A percentile compares a stretch with the other conserved stretches of the same genome.
Evolutionary conservation across 2,113 vertebrate species (phyloP).

Genomic region (Scalopus aquaticus): DNA sequence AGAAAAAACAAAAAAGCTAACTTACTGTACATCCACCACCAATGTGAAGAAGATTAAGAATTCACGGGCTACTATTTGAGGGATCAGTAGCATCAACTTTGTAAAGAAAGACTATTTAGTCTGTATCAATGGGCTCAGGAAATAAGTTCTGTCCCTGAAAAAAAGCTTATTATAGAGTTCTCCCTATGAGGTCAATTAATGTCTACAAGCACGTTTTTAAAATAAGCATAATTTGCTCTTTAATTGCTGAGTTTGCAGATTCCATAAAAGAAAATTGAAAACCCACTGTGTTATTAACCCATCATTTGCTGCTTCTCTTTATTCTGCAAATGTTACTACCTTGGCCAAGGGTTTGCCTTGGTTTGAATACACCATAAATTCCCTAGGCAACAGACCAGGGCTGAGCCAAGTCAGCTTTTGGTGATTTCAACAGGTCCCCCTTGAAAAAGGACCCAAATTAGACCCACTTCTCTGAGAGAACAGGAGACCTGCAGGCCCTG

Average conservation of each 20-base stretch:
- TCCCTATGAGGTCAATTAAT: background rate
- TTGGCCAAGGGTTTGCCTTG: background rate
- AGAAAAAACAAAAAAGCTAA: too few relatives aligned
- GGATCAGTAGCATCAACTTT: background rate
- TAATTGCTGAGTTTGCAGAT: slow-evolving; percentile 37
- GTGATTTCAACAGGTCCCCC: background rate
- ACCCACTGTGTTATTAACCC: background rate
- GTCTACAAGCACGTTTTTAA: slow-evolving; percentile 47
- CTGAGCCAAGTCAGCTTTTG: background rate
- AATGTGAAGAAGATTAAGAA: slow-evolving; percentile 1
- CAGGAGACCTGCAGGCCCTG: background rate
- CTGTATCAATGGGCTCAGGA: background rate
- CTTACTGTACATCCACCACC: background rate
- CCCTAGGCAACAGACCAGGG: background rate
- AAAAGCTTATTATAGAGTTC: background rate
- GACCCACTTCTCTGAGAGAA: background rate
- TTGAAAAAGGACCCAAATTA: background rate
- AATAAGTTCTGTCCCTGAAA: background rate
- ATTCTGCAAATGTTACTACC: background rate
- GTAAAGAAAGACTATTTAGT: background rate
- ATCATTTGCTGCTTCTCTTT: background rate
- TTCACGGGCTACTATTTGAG: background rate
- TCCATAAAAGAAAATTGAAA: slow-evolving; percentile 7
- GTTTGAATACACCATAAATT: background rate
- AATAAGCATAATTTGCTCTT: slow-evolving; percentile 20